Conservation (phyloP, 1,140 invertebrate species). For the Dreissena polymorpha region DNA sequence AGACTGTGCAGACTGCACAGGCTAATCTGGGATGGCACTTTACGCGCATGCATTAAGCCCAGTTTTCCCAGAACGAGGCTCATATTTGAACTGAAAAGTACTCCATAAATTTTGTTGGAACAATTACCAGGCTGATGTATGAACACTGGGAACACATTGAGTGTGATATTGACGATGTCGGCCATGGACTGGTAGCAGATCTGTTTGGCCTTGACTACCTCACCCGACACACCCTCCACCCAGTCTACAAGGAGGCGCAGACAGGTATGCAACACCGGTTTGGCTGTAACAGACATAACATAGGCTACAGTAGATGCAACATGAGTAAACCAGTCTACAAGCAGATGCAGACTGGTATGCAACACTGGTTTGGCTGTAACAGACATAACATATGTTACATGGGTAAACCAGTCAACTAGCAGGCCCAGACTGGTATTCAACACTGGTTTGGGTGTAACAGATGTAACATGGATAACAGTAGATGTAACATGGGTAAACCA, state of each 20-base stretch:
- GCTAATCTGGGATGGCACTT: too few species aligned
- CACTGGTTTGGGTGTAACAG: conserved; percentile 77
- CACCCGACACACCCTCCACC: conserved; percentile 79
- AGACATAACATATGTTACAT: conserved; percentile 26
- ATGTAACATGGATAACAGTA: conserved; percentile 6
- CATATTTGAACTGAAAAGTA: not conserved
- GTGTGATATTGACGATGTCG: conserved; percentile 79
- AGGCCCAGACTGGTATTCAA: conserved; percentile 79
- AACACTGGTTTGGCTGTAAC: conserved; percentile 79
- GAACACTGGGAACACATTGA: conserved; percentile 81
- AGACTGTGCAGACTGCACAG: too few species aligned
- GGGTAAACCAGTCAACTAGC: conserved; percentile 79
- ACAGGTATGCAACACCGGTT: conserved; percentile 77
- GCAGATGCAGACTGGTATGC: conserved; percentile 77
- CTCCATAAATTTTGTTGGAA: not conserved
- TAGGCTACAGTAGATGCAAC: too few species aligned
- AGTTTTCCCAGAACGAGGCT: too few species aligned
- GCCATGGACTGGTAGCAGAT: conserved; percentile 80
- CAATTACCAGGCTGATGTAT: conserved; percentile 79
- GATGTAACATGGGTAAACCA: conserved; percentile 72
- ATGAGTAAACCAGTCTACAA: conserved; percentile 80
- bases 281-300: conserved; percentile 71
- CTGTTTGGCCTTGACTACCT: conserved; percentile 83
- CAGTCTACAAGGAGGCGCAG: conserved; percentile 80
- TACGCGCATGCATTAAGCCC: too few species aligned